Evolutionary conservation across 2,113 vertebrate genomes (phyloP).

Genomic region (Cettia cetti): DNA sequence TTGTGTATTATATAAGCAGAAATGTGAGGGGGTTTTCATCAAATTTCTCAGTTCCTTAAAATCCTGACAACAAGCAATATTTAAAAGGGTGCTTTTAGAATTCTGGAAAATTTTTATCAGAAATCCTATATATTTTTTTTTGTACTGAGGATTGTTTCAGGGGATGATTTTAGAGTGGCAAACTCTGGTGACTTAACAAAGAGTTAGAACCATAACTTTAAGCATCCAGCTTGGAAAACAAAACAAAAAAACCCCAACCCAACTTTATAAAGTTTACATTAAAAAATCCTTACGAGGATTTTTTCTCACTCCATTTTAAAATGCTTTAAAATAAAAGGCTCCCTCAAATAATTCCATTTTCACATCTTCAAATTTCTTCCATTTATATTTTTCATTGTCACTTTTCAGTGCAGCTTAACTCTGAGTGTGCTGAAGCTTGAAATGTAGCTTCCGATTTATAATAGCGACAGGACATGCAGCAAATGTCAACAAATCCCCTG

Average conservation of each 20-base stretch:
- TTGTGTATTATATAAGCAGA: background rate
- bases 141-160: background rate
- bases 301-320: background rate
- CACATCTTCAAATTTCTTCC: conserved; percentile 47
- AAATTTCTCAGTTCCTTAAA: background rate
- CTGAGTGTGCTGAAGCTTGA: conserved; percentile 73
- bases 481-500: conserved; percentile 76
- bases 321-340: conserved; percentile 8
- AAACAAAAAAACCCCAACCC: background rate
- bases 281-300: background rate
- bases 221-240: background rate
- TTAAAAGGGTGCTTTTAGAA: background rate
- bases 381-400: conserved; percentile 54
- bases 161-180: background rate
- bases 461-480: conserved; percentile 70
- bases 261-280: background rate
- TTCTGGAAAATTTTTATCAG: background rate
- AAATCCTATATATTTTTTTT: background rate
- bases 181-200: background rate
- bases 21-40: background rate
- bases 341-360: background rate
- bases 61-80: background rate
- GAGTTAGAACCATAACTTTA: background rate
- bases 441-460: conserved; percentile 71
- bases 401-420: conserved; percentile 70